Conservation (phyloP, 2,888 invertebrate species). For the Heliconius aoede region DNA sequence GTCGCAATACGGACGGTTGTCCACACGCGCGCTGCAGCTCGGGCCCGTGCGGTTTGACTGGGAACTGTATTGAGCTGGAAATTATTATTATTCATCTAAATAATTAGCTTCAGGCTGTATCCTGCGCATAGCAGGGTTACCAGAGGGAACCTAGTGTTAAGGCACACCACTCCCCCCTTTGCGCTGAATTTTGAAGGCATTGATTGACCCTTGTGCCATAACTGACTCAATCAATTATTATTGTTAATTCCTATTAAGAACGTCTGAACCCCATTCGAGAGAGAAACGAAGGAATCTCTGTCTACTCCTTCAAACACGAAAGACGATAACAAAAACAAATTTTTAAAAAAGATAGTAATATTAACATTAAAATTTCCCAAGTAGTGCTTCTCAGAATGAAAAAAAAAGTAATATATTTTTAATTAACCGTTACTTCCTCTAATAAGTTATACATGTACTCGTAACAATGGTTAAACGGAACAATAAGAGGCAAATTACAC, state of each 20-base stretch:
- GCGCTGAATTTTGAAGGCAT: too few relatives aligned
- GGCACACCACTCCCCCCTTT: too few relatives aligned
- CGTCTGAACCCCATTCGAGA: too few relatives aligned
- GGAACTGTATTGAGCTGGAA: constrained; percentile 52
- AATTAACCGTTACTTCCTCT: constrained; percentile 22
- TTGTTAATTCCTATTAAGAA: too few relatives aligned
- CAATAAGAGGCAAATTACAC: constrained; percentile 35
- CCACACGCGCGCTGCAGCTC: constrained; percentile 70
- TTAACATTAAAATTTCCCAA: background rate
- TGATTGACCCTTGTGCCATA: too few relatives aligned
- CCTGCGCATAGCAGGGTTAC: too few relatives aligned
- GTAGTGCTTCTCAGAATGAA: background rate
- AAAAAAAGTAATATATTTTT: constrained; percentile 18
- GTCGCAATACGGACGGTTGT: constrained; percentile 65
- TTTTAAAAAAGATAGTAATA: background rate
- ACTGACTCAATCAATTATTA: too few relatives aligned
- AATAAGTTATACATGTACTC: constrained; percentile 18
- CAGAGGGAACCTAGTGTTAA: too few relatives aligned
- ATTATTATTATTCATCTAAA: background rate
- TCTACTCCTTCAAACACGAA: too few relatives aligned
- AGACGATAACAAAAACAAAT: too few relatives aligned
- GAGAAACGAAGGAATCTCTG: too few relatives aligned
- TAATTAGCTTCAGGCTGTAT: too few relatives aligned
- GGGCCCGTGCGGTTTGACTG: constrained; percentile 63
- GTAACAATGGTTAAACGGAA: constrained; percentile 24